Percentiles rank a stretch among this genome's conserved stretches.
These are phyloP conservation scores for Potamilus streckersoni DNA, from an alignment of 1,140 invertebrate genomes.

Conservation along the genomic window DNA sequence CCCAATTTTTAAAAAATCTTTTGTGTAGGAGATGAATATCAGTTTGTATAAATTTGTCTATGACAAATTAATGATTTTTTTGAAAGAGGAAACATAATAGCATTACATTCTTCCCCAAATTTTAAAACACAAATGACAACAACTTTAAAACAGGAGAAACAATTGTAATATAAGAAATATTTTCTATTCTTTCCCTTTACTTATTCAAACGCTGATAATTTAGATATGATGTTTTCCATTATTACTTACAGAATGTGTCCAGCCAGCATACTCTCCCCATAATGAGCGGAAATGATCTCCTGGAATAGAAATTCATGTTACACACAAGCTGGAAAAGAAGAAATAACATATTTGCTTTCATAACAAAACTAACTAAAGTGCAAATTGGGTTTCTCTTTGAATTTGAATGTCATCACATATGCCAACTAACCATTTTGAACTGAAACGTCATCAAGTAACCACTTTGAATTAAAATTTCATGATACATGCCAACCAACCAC, in stretches of 20 bases:
- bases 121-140: background rate
- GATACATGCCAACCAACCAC: too few species aligned
- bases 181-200: background rate
- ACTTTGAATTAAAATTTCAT: too few species aligned
- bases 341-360: background rate
- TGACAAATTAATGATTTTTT: background rate
- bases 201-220: constrained; percentile 4
- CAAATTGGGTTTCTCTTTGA: background rate
- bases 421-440: background rate
- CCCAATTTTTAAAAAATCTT: too few species aligned
- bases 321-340: background rate
- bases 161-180: background rate
- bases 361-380: background rate
- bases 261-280: constrained; percentile 91
- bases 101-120: background rate
- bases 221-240: constrained; percentile 30
- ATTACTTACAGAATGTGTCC: constrained; percentile 88
- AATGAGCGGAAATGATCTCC: constrained; percentile 81
- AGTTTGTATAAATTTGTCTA: too few species aligned
- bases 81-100: background rate
- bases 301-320: constrained; percentile 41
- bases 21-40: too few species aligned
- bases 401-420: background rate
- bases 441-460: too few species aligned
- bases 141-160: background rate